phyloP scores from a whole-genome alignment of 1,140 invertebrate species.

The Hyles vespertilio region DNA sequence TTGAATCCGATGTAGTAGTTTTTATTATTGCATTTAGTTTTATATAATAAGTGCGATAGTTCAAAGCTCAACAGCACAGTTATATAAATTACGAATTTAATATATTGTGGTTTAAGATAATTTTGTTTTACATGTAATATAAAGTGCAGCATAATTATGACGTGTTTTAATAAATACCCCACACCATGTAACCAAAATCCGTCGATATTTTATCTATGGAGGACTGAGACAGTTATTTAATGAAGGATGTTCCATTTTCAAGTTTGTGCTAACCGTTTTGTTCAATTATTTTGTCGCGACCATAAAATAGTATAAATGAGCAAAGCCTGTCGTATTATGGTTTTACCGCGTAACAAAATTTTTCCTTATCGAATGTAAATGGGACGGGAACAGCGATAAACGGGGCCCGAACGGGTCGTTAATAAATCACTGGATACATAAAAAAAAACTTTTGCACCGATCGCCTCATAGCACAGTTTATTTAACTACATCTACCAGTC shows the following conservation, averaged over 20 bases:
- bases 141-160: constrained; percentile 15
- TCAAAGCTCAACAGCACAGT: constrained; percentile 1
- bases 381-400: constrained; percentile 25
- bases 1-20: too few species aligned
- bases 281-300: too few species aligned
- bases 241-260: too few species aligned
- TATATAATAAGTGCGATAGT: neutral
- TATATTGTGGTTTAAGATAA: constrained; percentile 9
- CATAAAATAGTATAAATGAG: constrained; percentile 2
- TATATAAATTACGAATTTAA: constrained; percentile 3
- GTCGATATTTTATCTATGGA: too few species aligned
- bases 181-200: too few species aligned
- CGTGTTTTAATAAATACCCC: constrained; percentile 10
- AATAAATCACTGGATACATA: constrained; percentile 20
- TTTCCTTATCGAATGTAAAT: constrained; percentile 28
- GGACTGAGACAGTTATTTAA: too few species aligned
- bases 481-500: too few species aligned
- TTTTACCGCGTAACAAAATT: constrained; percentile 25
- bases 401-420: constrained; percentile 23
- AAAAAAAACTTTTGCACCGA: neutral
- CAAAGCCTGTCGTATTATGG: constrained; percentile 4
- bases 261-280: too few species aligned
- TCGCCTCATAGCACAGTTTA: neutral
- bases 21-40: too few species aligned
- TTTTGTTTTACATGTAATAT: constrained; percentile 29